Evolutionary conservation across 2,888 invertebrate genomes (phyloP).

Genomic region (Sericinus montela): DNA sequence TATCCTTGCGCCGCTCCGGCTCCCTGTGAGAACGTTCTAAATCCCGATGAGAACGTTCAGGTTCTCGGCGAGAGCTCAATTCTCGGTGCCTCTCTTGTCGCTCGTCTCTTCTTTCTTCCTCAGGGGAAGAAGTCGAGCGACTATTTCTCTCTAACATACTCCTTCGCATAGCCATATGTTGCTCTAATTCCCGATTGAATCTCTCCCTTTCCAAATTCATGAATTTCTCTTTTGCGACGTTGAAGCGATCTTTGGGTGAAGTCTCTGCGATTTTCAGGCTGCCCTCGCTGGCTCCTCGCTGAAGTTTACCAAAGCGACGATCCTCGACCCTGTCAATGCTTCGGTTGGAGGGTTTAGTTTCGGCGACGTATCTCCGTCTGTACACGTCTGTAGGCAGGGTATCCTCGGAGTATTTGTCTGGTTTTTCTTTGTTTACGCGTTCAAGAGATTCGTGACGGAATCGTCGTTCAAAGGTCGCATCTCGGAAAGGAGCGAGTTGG

Average conservation of each 20-base stretch:
- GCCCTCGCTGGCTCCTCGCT: slow-evolving; percentile 67
- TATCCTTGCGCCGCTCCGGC: slow-evolving; percentile 50
- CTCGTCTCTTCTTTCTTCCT: slow-evolving; percentile 74
- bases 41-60: slow-evolving; percentile 66
- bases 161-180: slow-evolving; percentile 72
- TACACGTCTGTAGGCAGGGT: slow-evolving; percentile 39
- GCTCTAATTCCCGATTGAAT: slow-evolving; percentile 77
- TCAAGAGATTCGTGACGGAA: slow-evolving; percentile 69
- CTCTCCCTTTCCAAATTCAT: slow-evolving; percentile 87
- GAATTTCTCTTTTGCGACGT: slow-evolving; percentile 93
- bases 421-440: slow-evolving; percentile 54
- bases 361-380: slow-evolving; percentile 73
- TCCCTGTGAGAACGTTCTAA: slow-evolving; percentile 36
- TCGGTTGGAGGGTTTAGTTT: slow-evolving; percentile 66
- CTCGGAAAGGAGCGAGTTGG: slow-evolving; percentile 61
- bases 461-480: slow-evolving; percentile 58
- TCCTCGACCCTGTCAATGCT: slow-evolving; percentile 71
- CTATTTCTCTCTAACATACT: slow-evolving; percentile 74
- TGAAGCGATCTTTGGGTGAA: slow-evolving; percentile 88
- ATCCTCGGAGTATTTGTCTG: slow-evolving; percentile 59
- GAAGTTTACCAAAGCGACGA: slow-evolving; percentile 62
- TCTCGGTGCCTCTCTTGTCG: slow-evolving; percentile 67
- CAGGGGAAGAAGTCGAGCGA: slow-evolving; percentile 76
- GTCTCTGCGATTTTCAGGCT: slow-evolving; percentile 62
- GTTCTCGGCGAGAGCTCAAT: slow-evolving; percentile 63